Evolutionary conservation across 2,797 vertebrate genomes (phyloP).

Genomic region (Carduelis carduelis): DNA sequence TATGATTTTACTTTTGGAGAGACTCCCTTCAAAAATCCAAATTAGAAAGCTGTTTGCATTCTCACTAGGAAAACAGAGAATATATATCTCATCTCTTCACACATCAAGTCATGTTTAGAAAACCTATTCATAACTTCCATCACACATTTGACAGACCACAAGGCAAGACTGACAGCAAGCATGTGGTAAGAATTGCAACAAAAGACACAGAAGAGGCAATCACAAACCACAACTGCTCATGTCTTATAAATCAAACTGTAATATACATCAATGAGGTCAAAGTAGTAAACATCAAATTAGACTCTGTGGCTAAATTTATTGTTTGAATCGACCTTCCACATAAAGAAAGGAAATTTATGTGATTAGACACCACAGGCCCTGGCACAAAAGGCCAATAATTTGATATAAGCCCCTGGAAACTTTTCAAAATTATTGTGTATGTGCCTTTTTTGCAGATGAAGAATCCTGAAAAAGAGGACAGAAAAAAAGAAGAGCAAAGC

Average conservation of each 20-base stretch:
- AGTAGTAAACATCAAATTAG: background rate
- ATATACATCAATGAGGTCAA: background rate
- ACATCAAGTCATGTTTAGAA: constrained; percentile 48
- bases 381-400: background rate
- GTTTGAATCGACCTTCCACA: background rate
- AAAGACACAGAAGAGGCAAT: constrained; percentile 2
- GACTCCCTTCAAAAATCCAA: background rate
- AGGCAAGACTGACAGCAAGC: constrained; percentile 39
- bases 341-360: constrained; percentile 4
- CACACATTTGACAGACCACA: constrained; percentile 49
- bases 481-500: background rate
- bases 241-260: background rate
- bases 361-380: background rate
- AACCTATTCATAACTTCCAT: constrained; percentile 39
- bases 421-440: background rate
- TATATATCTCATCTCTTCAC: background rate
- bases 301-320: background rate
- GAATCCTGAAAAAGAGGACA: background rate
- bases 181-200: constrained; percentile 31
- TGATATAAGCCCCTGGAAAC: background rate
- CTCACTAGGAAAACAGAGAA: background rate
- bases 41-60: background rate
- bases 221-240: background rate
- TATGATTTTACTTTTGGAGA: background rate
- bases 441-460: background rate